phyloP scores from a whole-genome alignment of 2,797 vertebrate species.

The Pseudocheirus occidentalis region DNA sequence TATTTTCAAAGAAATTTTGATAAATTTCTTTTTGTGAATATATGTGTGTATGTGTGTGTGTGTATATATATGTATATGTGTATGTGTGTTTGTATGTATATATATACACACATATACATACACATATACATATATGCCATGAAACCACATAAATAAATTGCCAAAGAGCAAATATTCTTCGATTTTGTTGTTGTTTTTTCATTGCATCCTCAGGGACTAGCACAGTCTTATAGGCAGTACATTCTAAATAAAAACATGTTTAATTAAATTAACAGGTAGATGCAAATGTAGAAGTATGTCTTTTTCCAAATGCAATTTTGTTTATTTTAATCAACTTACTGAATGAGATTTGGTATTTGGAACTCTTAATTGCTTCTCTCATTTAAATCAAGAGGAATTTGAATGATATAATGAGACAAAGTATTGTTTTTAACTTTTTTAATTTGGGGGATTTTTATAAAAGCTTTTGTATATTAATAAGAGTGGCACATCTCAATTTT shows the following conservation, averaged over 20 bases:
- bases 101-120: background rate
- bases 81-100: background rate
- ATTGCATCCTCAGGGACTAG: background rate
- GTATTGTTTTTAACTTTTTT: background rate
- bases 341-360: background rate
- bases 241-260: background rate
- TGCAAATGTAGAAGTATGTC: background rate
- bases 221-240: background rate
- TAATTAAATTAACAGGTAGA: background rate
- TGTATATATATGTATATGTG: background rate
- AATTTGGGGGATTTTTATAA: background rate
- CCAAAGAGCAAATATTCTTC: background rate
- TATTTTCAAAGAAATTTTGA: background rate
- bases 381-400: background rate
- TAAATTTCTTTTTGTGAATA: background rate
- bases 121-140: background rate
- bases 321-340: background rate
- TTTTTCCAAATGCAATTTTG: background rate
- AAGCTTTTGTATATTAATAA: no score
- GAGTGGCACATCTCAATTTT: no score
- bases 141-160: background rate
- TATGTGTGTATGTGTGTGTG: background rate
- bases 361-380: background rate
- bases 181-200: background rate
- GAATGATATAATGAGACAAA: background rate